Evolutionary conservation across 2,113 vertebrate genomes (phyloP), one percentile per base, ranked within the genome.

Genomic region (Leptodactylus fuscus): DNA sequence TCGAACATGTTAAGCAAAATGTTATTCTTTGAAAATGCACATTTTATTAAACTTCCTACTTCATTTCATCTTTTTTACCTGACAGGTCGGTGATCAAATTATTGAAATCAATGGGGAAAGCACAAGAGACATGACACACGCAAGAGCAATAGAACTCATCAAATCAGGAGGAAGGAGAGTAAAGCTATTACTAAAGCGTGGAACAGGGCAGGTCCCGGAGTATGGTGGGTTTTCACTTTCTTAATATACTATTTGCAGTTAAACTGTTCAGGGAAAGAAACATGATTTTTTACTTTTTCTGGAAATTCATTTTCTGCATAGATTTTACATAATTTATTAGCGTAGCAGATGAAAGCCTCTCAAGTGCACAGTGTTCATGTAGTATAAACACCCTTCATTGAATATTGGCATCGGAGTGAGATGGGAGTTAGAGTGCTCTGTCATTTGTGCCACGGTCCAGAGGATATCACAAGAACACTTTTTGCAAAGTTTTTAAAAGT

Each of bases 41-140:
- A 48, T 85, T 90, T 88, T 88, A 55, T 82, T 89, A 81, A 83
- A 86, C 34, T 88, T 27, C 65, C 87, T 89, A 85, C 13, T 83
- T 94, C 75, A 93, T 76, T 88, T 88, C 67, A 81, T 90, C 36
- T 90, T 86, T 90, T 87, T 91, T 87, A 87, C 87, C 87, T 89
- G 89, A 87, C 94, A 99, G 98, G 97, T 99, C 80, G 98, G 98
- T 79, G 98, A 99, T 94, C 98, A 99, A 90, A 99, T 99, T 93
- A 99, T 99, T 86, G 98, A 99, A 95, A 99, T 99, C 91, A 99
- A 99, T 79, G 98, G 98, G 78, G 97, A 99, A 90, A 98, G 92
- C 93, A 99, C 98, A 75, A 93, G 97, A 87, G 97, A 98, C 90
- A 99, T 99, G 98, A 99, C 96, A 24, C 98, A 99, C 18, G 94